Evolutionary conservation across 2,888 invertebrate species (phyloP).

Genomic region (Mantis religiosa): DNA sequence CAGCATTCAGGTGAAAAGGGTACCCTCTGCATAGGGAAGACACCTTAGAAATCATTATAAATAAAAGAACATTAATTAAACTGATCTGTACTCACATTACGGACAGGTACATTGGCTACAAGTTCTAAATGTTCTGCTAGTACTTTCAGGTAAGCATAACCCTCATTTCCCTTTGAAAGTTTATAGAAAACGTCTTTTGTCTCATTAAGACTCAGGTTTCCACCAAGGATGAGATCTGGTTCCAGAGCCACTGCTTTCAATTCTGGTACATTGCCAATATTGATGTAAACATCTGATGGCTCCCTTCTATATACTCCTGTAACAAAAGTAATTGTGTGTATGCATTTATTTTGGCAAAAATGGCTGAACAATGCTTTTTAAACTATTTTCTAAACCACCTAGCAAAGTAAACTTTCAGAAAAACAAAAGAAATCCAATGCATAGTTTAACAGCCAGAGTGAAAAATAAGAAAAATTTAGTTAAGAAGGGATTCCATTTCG

Average conservation of each 20-base stretch:
- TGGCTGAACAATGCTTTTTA: no score
- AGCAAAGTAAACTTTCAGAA: no score
- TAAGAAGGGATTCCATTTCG: no score
- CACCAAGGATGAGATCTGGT: constrained; percentile 54
- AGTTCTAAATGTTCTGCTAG: constrained; percentile 42
- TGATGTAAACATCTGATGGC: constrained; percentile 56
- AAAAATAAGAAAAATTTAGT: no score
- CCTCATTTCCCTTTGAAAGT: constrained; percentile 16
- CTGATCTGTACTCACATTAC: constrained; percentile 40
- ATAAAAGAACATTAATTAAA: background rate
- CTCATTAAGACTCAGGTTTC: constrained; percentile 54
- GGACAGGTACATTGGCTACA: constrained; percentile 43
- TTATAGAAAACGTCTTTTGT: constrained; percentile 49
- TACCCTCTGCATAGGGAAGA: no score
- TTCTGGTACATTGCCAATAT: constrained; percentile 57
- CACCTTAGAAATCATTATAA: no score
- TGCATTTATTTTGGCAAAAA: background rate
- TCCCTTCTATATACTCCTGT: constrained; percentile 47
- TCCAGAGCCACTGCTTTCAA: constrained; percentile 47
- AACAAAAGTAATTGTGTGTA: background rate
- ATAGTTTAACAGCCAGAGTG: no score
- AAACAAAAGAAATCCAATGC: no score
- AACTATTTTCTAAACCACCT: no score
- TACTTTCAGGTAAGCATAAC: constrained; percentile 37
- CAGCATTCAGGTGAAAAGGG: no score